Base-by-base conservation (phyloP, 2,113 vertebrate species). In the Cygnus buccinator region DNA sequence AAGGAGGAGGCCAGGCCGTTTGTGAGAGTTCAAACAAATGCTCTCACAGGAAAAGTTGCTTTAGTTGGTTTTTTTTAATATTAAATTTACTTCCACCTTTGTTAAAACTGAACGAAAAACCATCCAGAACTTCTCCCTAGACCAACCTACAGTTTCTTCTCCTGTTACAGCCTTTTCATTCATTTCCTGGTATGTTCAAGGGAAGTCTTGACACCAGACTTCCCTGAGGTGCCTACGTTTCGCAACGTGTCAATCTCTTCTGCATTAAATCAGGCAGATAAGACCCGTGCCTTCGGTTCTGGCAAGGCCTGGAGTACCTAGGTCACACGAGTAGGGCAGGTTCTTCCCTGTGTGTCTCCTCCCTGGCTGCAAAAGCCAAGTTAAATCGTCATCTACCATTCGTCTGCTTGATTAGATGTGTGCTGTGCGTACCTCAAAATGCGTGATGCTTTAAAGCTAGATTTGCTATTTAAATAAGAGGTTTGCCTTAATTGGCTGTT, bases 381-480 rank as follows among this genome's bases (percentile, higher is more conserved):
- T 84, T 65, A 87, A 93, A 81, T 91, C 43, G 54, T 54, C 1
- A 0, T 83, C 73, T 72, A 7, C 73, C 67, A 25, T 87, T 88
- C 0, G 1, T 39, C 54, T 48, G 41, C 89, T 88, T 93, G 91
- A 96, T 96, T 90, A 96, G 94, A 74, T 77, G 33, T 71, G 87
- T 96, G 92, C 91, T n/a, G 8, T 77, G 79, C 39, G 4, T 90
- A 86, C 87, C 79, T 97, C 76, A 43, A 86, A 93, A 93, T 96
- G 65, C 75, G 81, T 73, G 88, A 90, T 95, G 80, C 94, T 95
- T 95, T 96, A 96, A 90, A 93, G 72, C 41, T 71, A 66, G 91
- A 90, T 94, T 97, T 97, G 94, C 89, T 91, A 88, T 97, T 97
- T 94, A 97, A 96, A 94, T 97, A 93, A 96, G 95, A 97, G 92